Conservation (phyloP, 2,888 invertebrate species). For the Drosophila prostipennis region DNA sequence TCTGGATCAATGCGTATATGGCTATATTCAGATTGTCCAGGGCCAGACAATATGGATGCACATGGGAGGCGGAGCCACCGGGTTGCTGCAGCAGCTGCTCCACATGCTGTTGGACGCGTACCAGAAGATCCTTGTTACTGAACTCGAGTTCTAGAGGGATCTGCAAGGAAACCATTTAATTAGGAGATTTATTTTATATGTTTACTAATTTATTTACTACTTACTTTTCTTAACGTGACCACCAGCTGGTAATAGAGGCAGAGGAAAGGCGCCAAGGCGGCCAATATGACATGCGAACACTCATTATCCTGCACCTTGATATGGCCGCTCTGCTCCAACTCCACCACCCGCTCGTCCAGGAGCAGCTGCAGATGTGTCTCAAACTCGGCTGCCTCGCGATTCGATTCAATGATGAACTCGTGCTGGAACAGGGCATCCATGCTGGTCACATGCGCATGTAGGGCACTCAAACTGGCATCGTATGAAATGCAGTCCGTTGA, state of each 20-base stretch:
- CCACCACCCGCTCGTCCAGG: conserved; percentile 68
- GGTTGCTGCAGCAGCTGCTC: conserved; percentile 85
- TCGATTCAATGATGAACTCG: conserved; percentile 88
- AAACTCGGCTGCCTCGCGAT: conserved; percentile 85
- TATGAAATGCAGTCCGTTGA: conserved; percentile 14
- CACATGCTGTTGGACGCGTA: conserved; percentile 86
- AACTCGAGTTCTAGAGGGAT: conserved; percentile 73
- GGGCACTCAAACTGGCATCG: conserved; percentile 47
- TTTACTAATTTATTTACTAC: conserved; percentile 12
- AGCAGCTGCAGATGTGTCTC: conserved; percentile 82
- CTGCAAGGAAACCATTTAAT: conserved; percentile 18
- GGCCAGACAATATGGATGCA: conserved; percentile 90
- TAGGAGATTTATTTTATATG: not conserved
- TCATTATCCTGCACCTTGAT: conserved; percentile 71
- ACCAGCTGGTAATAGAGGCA: conserved; percentile 86
- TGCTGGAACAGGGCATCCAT: conserved; percentile 86
- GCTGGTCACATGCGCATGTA: conserved; percentile 61
- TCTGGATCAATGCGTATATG: conserved; percentile 85
- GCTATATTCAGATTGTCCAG: conserved; percentile 88
- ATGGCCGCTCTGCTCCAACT: conserved; percentile 77
- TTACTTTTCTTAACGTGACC: conserved; percentile 85
- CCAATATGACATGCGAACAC: conserved; percentile 85
- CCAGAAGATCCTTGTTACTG: conserved; percentile 86
- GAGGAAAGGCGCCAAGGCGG: conserved; percentile 87
- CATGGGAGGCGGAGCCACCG: conserved; percentile 64